Percentiles rank a stretch among this genome's conserved stretches.
These are phyloP conservation scores for Arenaria interpres DNA, from an alignment of 2,113 vertebrate genomes.

Conservation along the genomic window DNA sequence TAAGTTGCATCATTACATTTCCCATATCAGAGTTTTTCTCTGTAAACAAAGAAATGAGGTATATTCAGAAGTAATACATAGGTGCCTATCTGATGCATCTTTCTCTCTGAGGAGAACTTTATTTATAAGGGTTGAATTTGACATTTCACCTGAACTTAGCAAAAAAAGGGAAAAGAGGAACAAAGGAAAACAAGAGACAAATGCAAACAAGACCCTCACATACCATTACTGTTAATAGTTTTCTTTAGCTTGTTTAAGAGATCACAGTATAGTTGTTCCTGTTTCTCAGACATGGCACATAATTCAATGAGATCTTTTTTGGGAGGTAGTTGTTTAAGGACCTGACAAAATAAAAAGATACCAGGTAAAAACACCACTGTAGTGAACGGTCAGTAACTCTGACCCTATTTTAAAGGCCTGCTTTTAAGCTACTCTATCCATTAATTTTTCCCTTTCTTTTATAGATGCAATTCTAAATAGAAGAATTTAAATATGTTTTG, in stretches of 20 bases:
- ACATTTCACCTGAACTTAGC: neutral
- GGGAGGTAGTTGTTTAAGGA: constrained; percentile 90
- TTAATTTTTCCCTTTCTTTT: neutral
- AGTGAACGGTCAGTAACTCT: neutral
- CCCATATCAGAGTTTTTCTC: constrained; percentile 85
- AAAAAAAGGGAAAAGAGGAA: neutral
- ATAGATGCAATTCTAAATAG: neutral
- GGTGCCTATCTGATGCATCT: neutral
- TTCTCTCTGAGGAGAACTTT: neutral
- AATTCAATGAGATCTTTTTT: constrained; percentile 86
- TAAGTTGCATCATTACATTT: constrained; percentile 96
- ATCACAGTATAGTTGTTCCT: constrained; percentile 83
- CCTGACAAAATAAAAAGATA: constrained; percentile 72
- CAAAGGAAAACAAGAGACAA: neutral
- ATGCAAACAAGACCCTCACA: neutral
- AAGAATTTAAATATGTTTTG: neutral
- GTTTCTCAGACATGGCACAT: constrained; percentile 91
- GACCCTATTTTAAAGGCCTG: neutral
- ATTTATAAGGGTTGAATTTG: neutral
- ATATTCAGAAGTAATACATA: neutral
- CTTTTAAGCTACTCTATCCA: neutral
- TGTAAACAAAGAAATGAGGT: constrained; percentile 55
- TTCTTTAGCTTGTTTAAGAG: constrained; percentile 86
- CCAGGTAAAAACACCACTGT: neutral
- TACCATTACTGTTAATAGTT: constrained; percentile 76